phyloP scores from a whole-genome alignment of 2,113 vertebrate genomes.

The Tricholaema leucomelas region DNA sequence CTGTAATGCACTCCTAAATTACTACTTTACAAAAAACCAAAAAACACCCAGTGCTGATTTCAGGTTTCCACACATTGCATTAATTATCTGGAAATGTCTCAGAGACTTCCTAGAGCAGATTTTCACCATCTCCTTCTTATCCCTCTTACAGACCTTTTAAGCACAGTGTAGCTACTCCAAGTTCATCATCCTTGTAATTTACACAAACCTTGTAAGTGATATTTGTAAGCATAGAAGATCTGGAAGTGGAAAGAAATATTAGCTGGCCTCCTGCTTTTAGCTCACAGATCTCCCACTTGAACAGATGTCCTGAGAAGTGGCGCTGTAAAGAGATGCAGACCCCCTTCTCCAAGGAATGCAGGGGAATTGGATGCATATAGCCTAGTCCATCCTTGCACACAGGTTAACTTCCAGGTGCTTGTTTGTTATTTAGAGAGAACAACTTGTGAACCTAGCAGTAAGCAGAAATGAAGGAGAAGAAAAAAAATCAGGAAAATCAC shows the following conservation, averaged over 20 bases:
- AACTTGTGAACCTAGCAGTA: not conserved
- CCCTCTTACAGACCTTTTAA: conserved; percentile 63
- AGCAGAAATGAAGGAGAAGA: not conserved
- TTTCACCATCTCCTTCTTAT: conserved; percentile 73
- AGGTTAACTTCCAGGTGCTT: not conserved
- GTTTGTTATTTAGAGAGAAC: not conserved
- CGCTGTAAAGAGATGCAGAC: not conserved
- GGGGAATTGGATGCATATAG: not conserved
- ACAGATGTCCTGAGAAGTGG: conserved; percentile 12
- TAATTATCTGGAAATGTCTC: conserved; percentile 79
- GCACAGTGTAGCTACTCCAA: conserved; percentile 47
- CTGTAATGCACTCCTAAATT: conserved; percentile 78
- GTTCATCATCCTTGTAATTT: conserved; percentile 72
- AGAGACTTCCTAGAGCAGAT: conserved; percentile 73
- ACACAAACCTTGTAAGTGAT: conserved; percentile 66
- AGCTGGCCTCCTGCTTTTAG: conserved; percentile 24
- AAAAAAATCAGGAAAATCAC: not conserved
- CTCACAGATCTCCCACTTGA: conserved; percentile 54
- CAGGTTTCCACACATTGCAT: conserved; percentile 75
- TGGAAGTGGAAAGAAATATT: conserved; percentile 53
- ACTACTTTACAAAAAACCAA: conserved; percentile 56
- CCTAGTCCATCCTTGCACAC: not conserved
- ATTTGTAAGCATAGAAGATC: conserved; percentile 66
- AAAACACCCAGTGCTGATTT: conserved; percentile 57
- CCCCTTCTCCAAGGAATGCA: not conserved